Evolutionary conservation across 1,140 invertebrate genomes (phyloP), one percentile per base, ranked within the genome.

Genomic region (Frieseomelitta varia): DNA sequence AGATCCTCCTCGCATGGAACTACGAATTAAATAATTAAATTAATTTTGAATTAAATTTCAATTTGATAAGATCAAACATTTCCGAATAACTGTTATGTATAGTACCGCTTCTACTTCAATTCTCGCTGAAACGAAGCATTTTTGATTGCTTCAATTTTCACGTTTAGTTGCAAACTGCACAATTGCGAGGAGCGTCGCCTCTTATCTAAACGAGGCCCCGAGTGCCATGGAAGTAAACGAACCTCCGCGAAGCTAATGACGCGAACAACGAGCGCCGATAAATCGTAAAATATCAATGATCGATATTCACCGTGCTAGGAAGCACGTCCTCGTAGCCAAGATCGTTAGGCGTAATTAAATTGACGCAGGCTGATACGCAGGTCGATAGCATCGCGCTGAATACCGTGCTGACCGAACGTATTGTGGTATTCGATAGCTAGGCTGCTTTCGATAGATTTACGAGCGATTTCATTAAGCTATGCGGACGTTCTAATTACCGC

Each of bases 301-400:
- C 79, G 80, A 83, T 88, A 68, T 47, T 27, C 67, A 12, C 19
- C 34, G 39, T 0, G 34, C 51, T 61, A 11, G 67, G 56, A 65
- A 82, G 77, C 74, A 86, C 78, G 55, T 84, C 78, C 82, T 76
- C 69, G 84, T 85, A 65, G n/a, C 61, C 85, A 71, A 65, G 82
- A 90, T 91, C 91, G 87, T 91, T 90, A 88, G 71, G 56, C 81
- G 82, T 91, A 93, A 93, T 93, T 93, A 91, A 92, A 90, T 92
- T 77, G 83, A 85, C 81, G 73, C 80, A 65, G 47, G 19, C 61
- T 67, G 85, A 90, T 88, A 87, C 55, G 80, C 34, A 72, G 63
- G 71, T 81, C 65, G 74, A 91, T 87, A 84, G 51, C 72, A 83
- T 81, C 71, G 84, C 68, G 53, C 65, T 47, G 72, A 87, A 79